A percentile compares a stretch with the other conserved stretches of the same genome.
Evolutionary conservation across 2,113 vertebrate species (phyloP).

Genomic region (Centropristis striata): DNA sequence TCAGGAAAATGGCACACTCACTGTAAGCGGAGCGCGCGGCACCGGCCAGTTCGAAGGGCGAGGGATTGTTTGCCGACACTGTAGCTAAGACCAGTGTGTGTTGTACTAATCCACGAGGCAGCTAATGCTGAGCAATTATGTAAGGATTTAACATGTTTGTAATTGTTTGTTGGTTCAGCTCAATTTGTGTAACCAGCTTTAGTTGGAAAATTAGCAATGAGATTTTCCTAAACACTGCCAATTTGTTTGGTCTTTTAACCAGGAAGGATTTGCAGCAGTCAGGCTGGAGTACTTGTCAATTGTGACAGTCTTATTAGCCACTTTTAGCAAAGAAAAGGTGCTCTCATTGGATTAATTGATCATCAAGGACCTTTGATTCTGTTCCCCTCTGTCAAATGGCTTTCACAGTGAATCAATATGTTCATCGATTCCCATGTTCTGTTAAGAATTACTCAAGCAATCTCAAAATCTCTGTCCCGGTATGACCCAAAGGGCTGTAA

Average conservation of each 20-base stretch:
- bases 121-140: constrained; percentile 80
- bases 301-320: constrained; percentile 68
- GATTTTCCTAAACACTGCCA: constrained; percentile 77
- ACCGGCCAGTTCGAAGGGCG: constrained; percentile 30
- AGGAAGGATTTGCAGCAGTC: constrained; percentile 65
- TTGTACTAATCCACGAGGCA: constrained; percentile 75
- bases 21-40: constrained; percentile 15
- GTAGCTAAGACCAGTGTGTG: constrained; percentile 66
- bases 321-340: constrained; percentile 59
- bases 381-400: constrained; percentile 49
- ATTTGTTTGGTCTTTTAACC: constrained; percentile 75
- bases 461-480: constrained; percentile 43
- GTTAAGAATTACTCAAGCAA: constrained; percentile 69
- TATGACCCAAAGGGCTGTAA: constrained; percentile 37
- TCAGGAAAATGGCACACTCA: constrained; percentile 46
- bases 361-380: constrained; percentile 45
- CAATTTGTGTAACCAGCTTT: constrained; percentile 82
- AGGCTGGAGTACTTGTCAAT: constrained; percentile 46
- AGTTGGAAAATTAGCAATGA: constrained; percentile 74
- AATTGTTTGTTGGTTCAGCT: constrained; percentile 83
- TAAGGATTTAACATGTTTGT: constrained; percentile 82
- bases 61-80: constrained; percentile 64
- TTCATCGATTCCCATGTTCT: constrained; percentile 63
- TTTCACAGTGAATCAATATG: constrained; percentile 58
- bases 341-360: constrained; percentile 69